A percentile compares a stretch with the other conserved stretches of the same genome.
Evolutionary conservation across 2,113 vertebrate species (phyloP).

Genomic region (Lichenostomus cassidix): DNA sequence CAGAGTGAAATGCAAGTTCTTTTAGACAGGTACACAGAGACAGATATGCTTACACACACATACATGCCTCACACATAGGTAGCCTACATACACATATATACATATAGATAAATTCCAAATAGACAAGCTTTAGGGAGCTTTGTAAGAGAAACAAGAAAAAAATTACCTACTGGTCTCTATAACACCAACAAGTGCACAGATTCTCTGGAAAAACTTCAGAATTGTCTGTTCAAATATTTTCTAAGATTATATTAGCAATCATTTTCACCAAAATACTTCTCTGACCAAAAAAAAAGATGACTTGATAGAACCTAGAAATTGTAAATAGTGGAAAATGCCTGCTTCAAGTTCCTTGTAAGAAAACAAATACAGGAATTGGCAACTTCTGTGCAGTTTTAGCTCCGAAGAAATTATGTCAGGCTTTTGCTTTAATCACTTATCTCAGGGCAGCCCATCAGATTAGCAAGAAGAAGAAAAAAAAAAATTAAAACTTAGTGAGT

Average conservation of each 20-base stretch:
- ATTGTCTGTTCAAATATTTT: not conserved
- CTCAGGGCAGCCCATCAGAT: slow-evolving; percentile 38
- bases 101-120: not conserved
- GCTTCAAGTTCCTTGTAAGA: not conserved
- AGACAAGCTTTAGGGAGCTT: not conserved
- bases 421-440: slow-evolving; percentile 44
- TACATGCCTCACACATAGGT: not conserved
- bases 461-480: slow-evolving; percentile 9
- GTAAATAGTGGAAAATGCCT: not conserved
- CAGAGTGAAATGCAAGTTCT: not conserved
- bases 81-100: not conserved
- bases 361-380: slow-evolving; percentile 26
- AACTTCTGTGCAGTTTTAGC: slow-evolving; percentile 31
- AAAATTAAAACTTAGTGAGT: slow-evolving; percentile 58
- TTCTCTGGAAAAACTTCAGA: not conserved
- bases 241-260: not conserved
- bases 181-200: not conserved
- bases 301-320: not conserved
- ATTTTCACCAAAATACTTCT: not conserved
- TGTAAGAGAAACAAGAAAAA: not conserved
- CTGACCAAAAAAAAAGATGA: not conserved
- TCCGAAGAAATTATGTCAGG: slow-evolving; percentile 11
- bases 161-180: slow-evolving; percentile 10
- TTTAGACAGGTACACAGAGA: not conserved
- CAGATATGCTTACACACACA: not conserved